Conservation (phyloP, 2,113 vertebrate species). For the Anhinga anhinga region DNA sequence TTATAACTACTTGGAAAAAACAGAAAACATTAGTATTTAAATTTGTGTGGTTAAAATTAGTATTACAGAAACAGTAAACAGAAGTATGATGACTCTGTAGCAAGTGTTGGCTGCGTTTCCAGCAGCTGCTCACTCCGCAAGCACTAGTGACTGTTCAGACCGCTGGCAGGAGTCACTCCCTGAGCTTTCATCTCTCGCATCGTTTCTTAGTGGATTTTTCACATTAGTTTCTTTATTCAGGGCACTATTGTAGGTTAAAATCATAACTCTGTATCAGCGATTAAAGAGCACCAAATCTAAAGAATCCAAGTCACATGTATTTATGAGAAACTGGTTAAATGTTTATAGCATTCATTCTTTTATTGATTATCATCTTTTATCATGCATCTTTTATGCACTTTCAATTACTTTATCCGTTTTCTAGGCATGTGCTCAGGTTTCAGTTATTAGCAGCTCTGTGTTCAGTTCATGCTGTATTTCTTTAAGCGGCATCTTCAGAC, state of each 20-base stretch:
- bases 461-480: slow-evolving; percentile 30
- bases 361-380: not conserved
- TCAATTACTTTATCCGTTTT: not conserved
- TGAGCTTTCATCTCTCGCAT: not conserved
- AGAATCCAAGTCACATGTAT: not conserved
- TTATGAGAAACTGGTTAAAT: not conserved
- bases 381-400: not conserved
- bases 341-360: not conserved
- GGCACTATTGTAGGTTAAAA: not conserved
- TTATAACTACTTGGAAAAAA: not conserved
- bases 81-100: not conserved
- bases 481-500: not conserved
- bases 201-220: not conserved
- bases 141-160: not conserved
- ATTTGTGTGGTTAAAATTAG: not conserved
- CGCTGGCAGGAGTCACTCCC: not conserved
- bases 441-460: not conserved
- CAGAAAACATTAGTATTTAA: not conserved
- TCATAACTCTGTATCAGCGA: not conserved
- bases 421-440: slow-evolving; percentile 24
- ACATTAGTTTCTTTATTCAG: not conserved
- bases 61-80: not conserved
- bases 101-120: not conserved
- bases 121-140: not conserved
- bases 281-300: not conserved